These are phyloP conservation scores for Lethrus apterus DNA, from an alignment of 1,140 invertebrate genomes.

Conservation along the genomic window DNA sequence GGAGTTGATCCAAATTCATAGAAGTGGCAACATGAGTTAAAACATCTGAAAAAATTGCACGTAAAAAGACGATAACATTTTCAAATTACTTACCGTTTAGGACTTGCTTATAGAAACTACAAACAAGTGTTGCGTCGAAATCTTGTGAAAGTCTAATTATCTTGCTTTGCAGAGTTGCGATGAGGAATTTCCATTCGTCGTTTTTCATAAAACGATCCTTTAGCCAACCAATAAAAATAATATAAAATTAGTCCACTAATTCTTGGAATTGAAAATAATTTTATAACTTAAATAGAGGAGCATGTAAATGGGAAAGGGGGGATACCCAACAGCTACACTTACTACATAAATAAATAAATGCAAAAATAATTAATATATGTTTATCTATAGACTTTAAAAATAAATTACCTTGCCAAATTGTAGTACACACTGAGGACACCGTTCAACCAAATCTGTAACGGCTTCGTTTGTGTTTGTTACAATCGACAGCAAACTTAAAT, in stretches of 20 bases:
- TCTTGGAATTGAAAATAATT: slow-evolving; percentile 11
- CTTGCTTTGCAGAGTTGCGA: slow-evolving; percentile 43
- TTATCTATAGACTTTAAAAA: neutral
- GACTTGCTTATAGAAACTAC: slow-evolving; percentile 44
- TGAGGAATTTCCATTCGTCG: slow-evolving; percentile 47
- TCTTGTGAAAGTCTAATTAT: slow-evolving; percentile 38
- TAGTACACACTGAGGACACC: slow-evolving; percentile 49
- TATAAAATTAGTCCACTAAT: no score
- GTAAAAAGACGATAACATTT: slow-evolving; percentile 4
- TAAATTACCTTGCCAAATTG: slow-evolving; percentile 50
- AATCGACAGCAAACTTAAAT: slow-evolving; percentile 32
- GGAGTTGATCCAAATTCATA: slow-evolving; percentile 45
- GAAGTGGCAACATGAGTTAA: slow-evolving; percentile 44
- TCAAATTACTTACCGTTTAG: slow-evolving; percentile 42
- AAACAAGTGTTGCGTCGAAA: slow-evolving; percentile 38
- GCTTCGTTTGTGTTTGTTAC: slow-evolving; percentile 32
- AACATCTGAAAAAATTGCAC: slow-evolving; percentile 39
- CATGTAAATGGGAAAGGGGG: no score
- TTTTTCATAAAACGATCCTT: slow-evolving; percentile 47
- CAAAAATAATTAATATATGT: neutral
- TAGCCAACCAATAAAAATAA: no score
- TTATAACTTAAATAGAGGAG: no score
- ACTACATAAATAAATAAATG: no score
- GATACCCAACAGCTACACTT: no score
- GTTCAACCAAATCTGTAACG: slow-evolving; percentile 42